Evolutionary conservation across 2,797 vertebrate genomes (phyloP), one percentile per base, ranked within the genome.

Genomic region (Danio choprae): DNA sequence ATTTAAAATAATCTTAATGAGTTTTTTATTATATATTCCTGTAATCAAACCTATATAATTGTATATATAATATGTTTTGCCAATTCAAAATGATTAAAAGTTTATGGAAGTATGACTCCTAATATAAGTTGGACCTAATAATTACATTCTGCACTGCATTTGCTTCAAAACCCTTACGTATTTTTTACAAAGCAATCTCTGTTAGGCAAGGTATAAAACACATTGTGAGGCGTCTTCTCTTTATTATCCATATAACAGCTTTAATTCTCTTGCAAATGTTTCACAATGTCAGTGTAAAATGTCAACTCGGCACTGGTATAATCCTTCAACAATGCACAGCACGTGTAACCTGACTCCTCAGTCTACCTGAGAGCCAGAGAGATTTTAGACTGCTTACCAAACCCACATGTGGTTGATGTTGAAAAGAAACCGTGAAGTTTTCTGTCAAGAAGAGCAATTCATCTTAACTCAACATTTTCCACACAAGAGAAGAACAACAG

Each of bases 321-420:
- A 60, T 40, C 44, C 46, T 55, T 73, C n/a, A 48, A 36, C 53
- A 56, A 56, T 40, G 64, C 13, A 55, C 5, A 20, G 38, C 40
- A 5, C 20, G 15, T 18, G 50, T 60, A 55, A 80, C 69, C 40
- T 56, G 41, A 65, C 51, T 43, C 50, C 41, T 53, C 11, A 38
- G 48, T 73, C 64, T 12, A 53, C 41, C 41, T 63, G 41, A 60
- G 63, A 53, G 71, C 16, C 44, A 69, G 43, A 65, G 48, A 63
- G 58, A 67, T 64, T 48, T 38, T 22, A 71, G 36, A 56, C 11
- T 59, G 20, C 51, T 56, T 60, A 68, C 62, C 82, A 84, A 65
- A 77, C 59, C 15, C 36, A 77, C 82, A 80, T 77, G 46, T 80
- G 79, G 58, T 80, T 83, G 65, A 77, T 67, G 72, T 72, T 76